Base-by-base conservation (phyloP, 1,140 invertebrate species). In the Samia ricini region DNA sequence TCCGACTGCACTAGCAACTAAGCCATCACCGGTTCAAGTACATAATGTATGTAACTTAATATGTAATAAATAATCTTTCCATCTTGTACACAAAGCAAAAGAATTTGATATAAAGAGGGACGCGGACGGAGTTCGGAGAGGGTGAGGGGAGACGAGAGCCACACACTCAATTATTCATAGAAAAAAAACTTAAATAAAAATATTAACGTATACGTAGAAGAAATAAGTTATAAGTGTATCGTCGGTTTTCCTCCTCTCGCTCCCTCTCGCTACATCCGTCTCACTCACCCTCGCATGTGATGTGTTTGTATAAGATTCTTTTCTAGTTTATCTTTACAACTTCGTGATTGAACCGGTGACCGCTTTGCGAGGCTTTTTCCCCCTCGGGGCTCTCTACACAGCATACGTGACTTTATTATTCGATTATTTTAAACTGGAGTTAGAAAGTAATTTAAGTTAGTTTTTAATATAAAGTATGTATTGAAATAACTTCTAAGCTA, bases 151-250 rank as follows among this genome's bases (percentile, higher is more conserved):
- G n/a, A n/a, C n/a, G 10, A 29, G 26, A 29, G 26, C 10, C 10
- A 29, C 33, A 3, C 12, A 42, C 10, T 42, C 10, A 42, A 42
- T 42, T 42, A 42, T 42, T 42, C 33, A 42, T 42, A 42, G 33
- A 42, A 42, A 42, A 42, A 42, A 42, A 42, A 15, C n/a, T 42
- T 42, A 42, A 42, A 42, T 42, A 42, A 42, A n/a, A n/a, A n/a
- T n/a, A n/a, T n/a, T n/a, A n/a, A n/a, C n/a, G n/a, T n/a, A n/a
- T n/a, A n/a, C n/a, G n/a, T n/a, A n/a, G n/a, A n/a, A n/a, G n/a
- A n/a, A n/a, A n/a, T n/a, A n/a, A n/a, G n/a, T n/a, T n/a, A n/a
- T n/a, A n/a, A n/a, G n/a, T n/a, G n/a, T n/a, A n/a, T n/a, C n/a
- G n/a, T n/a, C n/a, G n/a, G n/a, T n/a, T n/a, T n/a, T n/a, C n/a